Evolutionary conservation across 1,140 invertebrate species (phyloP).

Genomic region (Drosophila asahinai): DNA sequence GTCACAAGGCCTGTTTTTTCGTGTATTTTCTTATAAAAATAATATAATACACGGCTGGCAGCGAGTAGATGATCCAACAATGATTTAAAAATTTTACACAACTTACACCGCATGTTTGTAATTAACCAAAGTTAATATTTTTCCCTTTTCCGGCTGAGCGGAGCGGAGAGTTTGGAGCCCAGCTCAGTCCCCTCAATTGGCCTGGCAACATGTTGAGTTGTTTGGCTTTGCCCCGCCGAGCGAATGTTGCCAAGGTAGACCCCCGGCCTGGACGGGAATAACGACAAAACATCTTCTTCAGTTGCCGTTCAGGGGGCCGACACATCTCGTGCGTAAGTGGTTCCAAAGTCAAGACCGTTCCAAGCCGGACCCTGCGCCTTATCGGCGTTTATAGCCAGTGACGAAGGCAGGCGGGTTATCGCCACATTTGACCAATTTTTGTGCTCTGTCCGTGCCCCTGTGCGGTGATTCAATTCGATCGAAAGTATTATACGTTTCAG

Average conservation of each 20-base stretch:
- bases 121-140: conserved; percentile 27
- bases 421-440: conserved; percentile 58
- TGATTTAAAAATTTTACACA: conserved; percentile 17
- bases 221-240: conserved; percentile 22
- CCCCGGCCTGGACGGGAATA: conserved; percentile 12
- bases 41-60: not conserved
- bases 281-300: conserved; percentile 51
- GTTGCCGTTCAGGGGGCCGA: conserved; percentile 24
- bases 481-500: conserved; percentile 53
- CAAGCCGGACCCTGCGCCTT: conserved; percentile 64
- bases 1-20: conserved; percentile 1
- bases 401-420: conserved; percentile 67
- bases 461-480: conserved; percentile 63
- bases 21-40: not conserved
- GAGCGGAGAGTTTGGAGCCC: conserved; percentile 25
- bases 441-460: conserved; percentile 6
- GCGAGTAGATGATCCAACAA: not conserved
- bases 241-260: conserved; percentile 52
- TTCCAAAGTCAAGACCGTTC: conserved; percentile 69
- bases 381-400: conserved; percentile 46
- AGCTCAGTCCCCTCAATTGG: conserved; percentile 43
- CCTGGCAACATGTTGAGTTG: conserved; percentile 72
- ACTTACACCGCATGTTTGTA: conserved; percentile 17
- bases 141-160: conserved; percentile 28
- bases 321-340: conserved; percentile 60